These are phyloP conservation scores for Thymelicus sylvestris DNA, from an alignment of 2,888 invertebrate species.

Conservation along the genomic window DNA sequence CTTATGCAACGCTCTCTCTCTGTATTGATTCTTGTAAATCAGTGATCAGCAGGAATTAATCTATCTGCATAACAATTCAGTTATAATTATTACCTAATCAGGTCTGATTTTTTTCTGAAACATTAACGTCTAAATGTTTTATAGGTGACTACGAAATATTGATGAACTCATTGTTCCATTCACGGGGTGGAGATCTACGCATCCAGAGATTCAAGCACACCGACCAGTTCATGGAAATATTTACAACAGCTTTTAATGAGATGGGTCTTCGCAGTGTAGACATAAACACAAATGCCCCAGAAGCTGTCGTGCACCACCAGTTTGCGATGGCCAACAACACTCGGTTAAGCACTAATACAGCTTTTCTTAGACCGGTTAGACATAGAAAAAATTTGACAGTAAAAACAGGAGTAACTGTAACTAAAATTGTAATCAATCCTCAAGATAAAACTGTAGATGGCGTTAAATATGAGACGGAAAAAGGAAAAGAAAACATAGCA, in stretches of 20 bases:
- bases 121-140: conserved; percentile 41
- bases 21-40: no score
- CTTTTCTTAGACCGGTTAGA: conserved; percentile 71
- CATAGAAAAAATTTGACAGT: conserved; percentile 73
- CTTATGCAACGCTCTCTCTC: no score
- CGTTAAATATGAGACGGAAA: conserved; percentile 71
- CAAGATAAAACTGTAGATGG: conserved; percentile 73
- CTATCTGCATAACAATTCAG: no score
- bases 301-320: conserved; percentile 75
- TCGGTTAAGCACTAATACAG: conserved; percentile 72
- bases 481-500: conserved; percentile 70
- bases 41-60: no score
- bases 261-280: conserved; percentile 74
- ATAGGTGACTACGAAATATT: conserved; percentile 78
- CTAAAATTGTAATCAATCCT: conserved; percentile 70
- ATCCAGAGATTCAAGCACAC: conserved; percentile 74
- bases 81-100: no score
- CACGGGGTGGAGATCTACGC: conserved; percentile 77
- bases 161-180: conserved; percentile 75
- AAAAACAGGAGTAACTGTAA: conserved; percentile 71
- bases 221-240: conserved; percentile 72
- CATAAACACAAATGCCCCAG: conserved; percentile 72
- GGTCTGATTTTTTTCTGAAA: no score
- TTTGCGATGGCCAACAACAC: conserved; percentile 74
- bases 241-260: conserved; percentile 70